Evolutionary conservation across 2,888 invertebrate genomes (phyloP).

Genomic region (Heliconius hortense): DNA sequence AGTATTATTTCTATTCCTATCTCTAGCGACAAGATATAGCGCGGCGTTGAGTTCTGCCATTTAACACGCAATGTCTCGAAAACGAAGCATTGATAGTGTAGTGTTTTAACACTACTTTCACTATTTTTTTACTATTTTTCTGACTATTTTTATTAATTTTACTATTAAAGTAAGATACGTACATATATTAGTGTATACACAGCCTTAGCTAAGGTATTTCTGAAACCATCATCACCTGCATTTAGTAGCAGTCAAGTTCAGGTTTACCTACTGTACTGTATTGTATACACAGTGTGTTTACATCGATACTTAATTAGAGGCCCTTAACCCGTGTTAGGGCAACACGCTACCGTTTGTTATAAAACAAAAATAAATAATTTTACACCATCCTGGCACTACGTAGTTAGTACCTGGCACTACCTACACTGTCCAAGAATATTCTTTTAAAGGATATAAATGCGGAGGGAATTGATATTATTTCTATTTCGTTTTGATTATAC

Average conservation of each 20-base stretch:
- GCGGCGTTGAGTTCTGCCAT: background rate
- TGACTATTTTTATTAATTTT: no score
- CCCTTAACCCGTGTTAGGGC: slow-evolving; percentile 34
- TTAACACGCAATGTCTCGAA: background rate
- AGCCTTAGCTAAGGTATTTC: slow-evolving; percentile 19
- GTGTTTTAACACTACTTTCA: no score
- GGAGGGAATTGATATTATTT: no score
- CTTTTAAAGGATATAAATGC: no score
- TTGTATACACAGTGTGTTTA: slow-evolving; percentile 31
- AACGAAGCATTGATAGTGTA: no score
- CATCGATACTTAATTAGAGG: slow-evolving; percentile 36
- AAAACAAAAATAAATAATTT: slow-evolving; percentile 10
- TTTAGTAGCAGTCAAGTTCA: slow-evolving; percentile 34
- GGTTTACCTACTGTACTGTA: slow-evolving; percentile 17
- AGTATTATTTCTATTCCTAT: background rate
- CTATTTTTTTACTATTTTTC: no score
- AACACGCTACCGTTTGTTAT: slow-evolving; percentile 7
- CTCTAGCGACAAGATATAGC: background rate
- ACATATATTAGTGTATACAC: background rate
- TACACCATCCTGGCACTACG: background rate
- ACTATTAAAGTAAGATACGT: no score
- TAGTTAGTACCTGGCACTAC: background rate
- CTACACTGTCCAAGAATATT: no score
- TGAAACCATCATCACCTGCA: slow-evolving; percentile 26
- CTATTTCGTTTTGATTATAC: no score